Evolutionary conservation across 2,797 vertebrate genomes (phyloP).

Genomic region (Leptoclinus maculatus): DNA sequence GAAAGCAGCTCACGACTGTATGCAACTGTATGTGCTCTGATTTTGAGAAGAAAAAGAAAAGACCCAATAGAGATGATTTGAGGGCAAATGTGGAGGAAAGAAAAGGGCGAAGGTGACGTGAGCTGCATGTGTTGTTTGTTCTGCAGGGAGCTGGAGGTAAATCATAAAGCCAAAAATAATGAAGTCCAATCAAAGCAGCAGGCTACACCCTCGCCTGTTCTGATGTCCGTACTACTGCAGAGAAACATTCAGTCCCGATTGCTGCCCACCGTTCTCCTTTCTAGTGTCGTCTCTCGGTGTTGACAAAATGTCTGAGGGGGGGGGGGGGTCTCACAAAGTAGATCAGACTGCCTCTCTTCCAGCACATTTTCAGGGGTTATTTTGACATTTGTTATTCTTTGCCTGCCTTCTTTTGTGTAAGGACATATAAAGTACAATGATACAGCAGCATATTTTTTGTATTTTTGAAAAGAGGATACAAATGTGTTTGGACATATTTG

Average conservation of each 20-base stretch:
- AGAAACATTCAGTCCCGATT: not conserved
- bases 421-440: not conserved
- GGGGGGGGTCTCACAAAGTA: constrained; percentile 3
- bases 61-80: constrained; percentile 18
- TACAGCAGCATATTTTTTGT: not conserved
- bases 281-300: constrained; percentile 5
- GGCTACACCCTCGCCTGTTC: constrained; percentile 6
- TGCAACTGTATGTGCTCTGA: constrained; percentile 15
- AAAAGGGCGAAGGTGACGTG: constrained; percentile 35
- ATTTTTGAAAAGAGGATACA: not conserved
- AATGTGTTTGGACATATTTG: not conserved
- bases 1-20: constrained; percentile 19
- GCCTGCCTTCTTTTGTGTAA: not conserved
- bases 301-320: constrained; percentile 30
- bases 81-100: constrained; percentile 33
- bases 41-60: constrained; percentile 11
- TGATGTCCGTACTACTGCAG: constrained; percentile 22
- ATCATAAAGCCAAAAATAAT: constrained; percentile 35
- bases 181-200: constrained; percentile 38
- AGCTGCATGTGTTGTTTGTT: constrained; percentile 39
- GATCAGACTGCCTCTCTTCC: constrained; percentile 5
- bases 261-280: constrained; percentile 11
- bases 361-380: constrained; percentile 2
- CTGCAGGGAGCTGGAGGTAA: constrained; percentile 38
- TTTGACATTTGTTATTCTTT: constrained; percentile 5